These are phyloP conservation scores for Bombylius discolor DNA, from an alignment of 2,888 invertebrate species.

Conservation along the genomic window DNA sequence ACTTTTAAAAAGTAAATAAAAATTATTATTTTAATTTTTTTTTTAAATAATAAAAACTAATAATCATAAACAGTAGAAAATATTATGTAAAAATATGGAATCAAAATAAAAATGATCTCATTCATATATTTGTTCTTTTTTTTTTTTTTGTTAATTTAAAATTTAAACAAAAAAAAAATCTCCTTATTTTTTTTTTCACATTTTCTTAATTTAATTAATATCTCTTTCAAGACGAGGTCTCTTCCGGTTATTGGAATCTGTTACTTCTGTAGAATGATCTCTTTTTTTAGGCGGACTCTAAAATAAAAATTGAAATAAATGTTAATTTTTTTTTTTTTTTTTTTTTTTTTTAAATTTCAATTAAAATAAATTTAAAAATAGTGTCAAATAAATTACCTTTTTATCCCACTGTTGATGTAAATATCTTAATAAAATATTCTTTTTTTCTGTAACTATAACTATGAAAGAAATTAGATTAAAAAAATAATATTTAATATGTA, in stretches of 20 bases:
- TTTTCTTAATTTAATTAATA: neutral
- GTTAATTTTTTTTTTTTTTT: neutral
- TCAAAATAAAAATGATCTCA: no score
- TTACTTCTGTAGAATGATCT: slow-evolving; percentile 6
- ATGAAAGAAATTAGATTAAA: slow-evolving; percentile 32
- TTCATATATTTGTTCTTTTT: no score
- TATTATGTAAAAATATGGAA: no score
- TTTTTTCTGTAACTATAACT: slow-evolving; percentile 93
- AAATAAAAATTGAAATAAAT: neutral
- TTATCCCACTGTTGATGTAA: slow-evolving; percentile 94
- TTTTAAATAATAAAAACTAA: no score
- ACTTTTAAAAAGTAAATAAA: no score
- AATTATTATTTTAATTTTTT: no score
- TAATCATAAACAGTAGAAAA: no score
- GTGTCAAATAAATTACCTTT: slow-evolving; percentile 38
- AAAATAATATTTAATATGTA: slow-evolving; percentile 1
- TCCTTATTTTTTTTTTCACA: no score
- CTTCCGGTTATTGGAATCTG: slow-evolving; percentile 3
- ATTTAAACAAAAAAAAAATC: no score
- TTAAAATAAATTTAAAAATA: neutral
- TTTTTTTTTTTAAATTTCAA: neutral
- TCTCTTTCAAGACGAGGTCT: slow-evolving; percentile 9
- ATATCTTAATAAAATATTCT: slow-evolving; percentile 84
- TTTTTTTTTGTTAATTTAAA: no score
- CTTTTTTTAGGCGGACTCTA: slow-evolving; percentile 9